These are phyloP conservation scores for Nemoura dubitans DNA, from an alignment of 2,888 invertebrate genomes.

Conservation along the genomic window DNA sequence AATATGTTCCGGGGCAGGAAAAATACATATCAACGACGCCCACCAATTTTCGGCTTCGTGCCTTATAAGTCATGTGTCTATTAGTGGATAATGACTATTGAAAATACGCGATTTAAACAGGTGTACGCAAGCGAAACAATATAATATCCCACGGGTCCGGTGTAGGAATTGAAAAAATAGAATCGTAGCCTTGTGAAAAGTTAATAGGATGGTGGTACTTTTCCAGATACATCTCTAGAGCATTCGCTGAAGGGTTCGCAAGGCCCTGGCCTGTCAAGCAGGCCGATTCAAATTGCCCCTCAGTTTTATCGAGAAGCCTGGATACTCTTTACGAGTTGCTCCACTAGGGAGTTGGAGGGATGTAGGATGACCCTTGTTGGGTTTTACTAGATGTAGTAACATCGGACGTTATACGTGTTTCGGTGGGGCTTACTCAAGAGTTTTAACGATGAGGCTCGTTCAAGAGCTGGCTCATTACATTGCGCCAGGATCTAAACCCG, in stretches of 20 bases:
- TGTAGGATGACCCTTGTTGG: conserved; percentile 37
- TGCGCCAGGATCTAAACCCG: conserved; percentile 13
- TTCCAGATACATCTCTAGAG: conserved; percentile 26
- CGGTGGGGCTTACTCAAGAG: conserved; percentile 22
- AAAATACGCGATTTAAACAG: conserved; percentile 20
- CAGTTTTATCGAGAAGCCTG: conserved; percentile 38
- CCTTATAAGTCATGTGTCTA: neutral
- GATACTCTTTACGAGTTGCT: conserved; percentile 35
- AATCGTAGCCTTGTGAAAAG: conserved; percentile 27
- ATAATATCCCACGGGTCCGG: conserved; percentile 17
- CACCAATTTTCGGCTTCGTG: neutral
- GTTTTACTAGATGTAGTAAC: conserved; percentile 39
- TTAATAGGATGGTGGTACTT: conserved; percentile 39
- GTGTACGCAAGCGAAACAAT: conserved; percentile 14
- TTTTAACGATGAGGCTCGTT: conserved; percentile 31
- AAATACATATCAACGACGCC: neutral
- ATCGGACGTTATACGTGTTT: conserved; percentile 39
- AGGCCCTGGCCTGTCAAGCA: conserved; percentile 29
- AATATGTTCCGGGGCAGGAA: neutral
- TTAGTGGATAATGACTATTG: conserved; percentile 8
- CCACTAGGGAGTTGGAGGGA: conserved; percentile 27
- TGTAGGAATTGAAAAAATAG: conserved; percentile 36
- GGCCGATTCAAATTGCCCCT: conserved; percentile 40
- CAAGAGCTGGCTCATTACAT: conserved; percentile 32
- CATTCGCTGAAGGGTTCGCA: conserved; percentile 19